Evolutionary conservation across 2,113 vertebrate species (phyloP), one percentile per base, ranked within the genome.

Genomic region (Macquaria australasica): DNA sequence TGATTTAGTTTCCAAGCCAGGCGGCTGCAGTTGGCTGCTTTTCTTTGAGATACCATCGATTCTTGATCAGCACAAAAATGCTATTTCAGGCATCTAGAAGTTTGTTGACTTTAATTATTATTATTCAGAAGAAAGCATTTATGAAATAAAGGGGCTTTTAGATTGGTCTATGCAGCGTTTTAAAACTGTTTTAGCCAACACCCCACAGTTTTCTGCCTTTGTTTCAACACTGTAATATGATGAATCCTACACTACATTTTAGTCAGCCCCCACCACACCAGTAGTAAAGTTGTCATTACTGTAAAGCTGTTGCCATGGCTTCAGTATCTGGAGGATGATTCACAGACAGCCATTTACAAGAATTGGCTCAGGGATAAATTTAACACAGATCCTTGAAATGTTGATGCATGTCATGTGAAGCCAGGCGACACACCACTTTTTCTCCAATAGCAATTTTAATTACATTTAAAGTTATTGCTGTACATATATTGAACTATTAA

Each of bases 231-330:
- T 82, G 51, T 75, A 63, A 83, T 58, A 70, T 73, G 37, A 73
- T 76, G 81, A 77, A 77, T 67, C 34, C 21, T 15, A 43, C 51
- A 20, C 23, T 81, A 76, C 73, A 74, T 80, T 87, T 86, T 79
- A 77, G 69, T 82, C 77, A 53, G 16, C 62, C 51, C n/a, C 81
- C 81, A 72, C 77, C 90, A 71, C 63, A 64, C 50, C 41, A 14
- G 31, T 77, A 67, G 66, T 84, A 88, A 88, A 91, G 85, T 87
- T 90, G 68, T 83, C 87, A 88, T 87, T 84, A 87, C 84, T 85
- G 73, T 88, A 83, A 89, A 86, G 81, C 90, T 83, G 92, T 95
- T 95, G 91, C 94, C 91, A 94, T 94, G 94, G 92, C 79, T 84
- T 92, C 91, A 66, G 78, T 78, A 77, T 87, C 85, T 71, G 73